Evolutionary conservation across 1,140 invertebrate genomes (phyloP), one percentile per base, ranked within the genome.

Genomic region (Euura lappo): DNA sequence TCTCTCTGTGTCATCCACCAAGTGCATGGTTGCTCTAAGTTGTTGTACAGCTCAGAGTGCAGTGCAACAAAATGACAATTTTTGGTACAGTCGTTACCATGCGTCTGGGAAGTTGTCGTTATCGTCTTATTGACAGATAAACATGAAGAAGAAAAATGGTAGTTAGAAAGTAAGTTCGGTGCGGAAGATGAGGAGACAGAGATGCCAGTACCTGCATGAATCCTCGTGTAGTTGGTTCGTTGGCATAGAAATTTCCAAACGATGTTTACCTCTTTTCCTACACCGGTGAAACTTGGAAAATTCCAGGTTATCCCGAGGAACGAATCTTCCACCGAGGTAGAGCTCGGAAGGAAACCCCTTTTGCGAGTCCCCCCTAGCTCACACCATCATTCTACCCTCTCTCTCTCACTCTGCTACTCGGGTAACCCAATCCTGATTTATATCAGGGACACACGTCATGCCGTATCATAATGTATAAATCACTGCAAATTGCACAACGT

Each of bases 381-480:
- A 28, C 28, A 28, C 28, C 28, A 28, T 28, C 28, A 28, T 28
- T 28, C 51, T 60, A 8, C 13, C 6, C 2, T n/a, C 13, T 60
- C 13, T 60, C 3, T 8, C 51, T 6, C 51, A 11, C 10, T n/a
- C 51, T 28, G 51, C 6, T 60, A 8, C 13, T n/a, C 8, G 51
- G 10, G 51, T 60, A 60, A 60, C 51, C 51, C 3, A 60, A 60
- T 60, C 51, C 51, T 60, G 51, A 60, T 60, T 60, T 60, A 60
- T 60, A 60, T 60, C 51, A 60, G 51, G 8, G 51, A 60, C 51
- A 60, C 51, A 60, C 51, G 51, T 60, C 51, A n/a, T 60, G 51
- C 3, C 51, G 51, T 60, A 60, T 60, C 51, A 60, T 60, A 60
- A 60, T 60, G 51, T 60, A 60, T 60, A 60, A 60, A 60, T 60